Evolutionary conservation across 2,888 invertebrate species (phyloP).

Genomic region (Linhomoeus sp.): DNA sequence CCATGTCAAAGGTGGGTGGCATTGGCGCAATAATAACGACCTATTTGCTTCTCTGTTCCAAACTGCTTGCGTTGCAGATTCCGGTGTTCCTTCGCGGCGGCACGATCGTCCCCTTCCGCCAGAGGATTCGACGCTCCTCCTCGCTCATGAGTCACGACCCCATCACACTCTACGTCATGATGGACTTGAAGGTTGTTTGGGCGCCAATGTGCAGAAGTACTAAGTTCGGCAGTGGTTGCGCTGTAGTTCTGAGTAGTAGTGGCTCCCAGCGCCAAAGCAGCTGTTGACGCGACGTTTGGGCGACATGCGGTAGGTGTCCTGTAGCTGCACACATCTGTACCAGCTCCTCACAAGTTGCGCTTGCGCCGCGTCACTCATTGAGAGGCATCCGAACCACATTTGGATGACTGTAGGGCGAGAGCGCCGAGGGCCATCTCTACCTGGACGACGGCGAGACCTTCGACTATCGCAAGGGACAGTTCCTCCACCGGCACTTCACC

Average conservation of each 20-base stretch:
- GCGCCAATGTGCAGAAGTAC: too few species aligned
- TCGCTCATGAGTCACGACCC: slow-evolving; percentile 72
- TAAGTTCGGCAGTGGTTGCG: too few species aligned
- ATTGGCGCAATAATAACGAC: too few species aligned
- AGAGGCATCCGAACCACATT: background rate
- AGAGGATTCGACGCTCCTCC: slow-evolving; percentile 59
- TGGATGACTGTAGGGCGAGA: slow-evolving; percentile 14
- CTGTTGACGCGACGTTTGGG: too few species aligned
- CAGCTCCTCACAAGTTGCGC: too few species aligned
- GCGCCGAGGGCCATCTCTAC: slow-evolving; percentile 59
- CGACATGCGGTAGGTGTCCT: too few species aligned
- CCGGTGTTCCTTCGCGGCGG: slow-evolving; percentile 87
- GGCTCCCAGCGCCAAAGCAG: too few species aligned
- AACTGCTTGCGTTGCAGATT: too few species aligned
- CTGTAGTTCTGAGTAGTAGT: too few species aligned
- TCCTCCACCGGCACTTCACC: slow-evolving; percentile 7
- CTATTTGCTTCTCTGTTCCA: too few species aligned
- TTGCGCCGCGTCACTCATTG: too few species aligned
- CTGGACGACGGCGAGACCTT: slow-evolving; percentile 75
- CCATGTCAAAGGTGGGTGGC: slow-evolving; percentile 11
- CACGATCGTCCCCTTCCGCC: slow-evolving; percentile 65
- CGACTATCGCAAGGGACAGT: slow-evolving; percentile 43
- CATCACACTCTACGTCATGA: slow-evolving; percentile 64
- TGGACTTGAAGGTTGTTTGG: slow-evolving; percentile 36
- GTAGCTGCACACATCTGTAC: too few species aligned